A percentile compares a stretch with the other conserved stretches of the same genome.
phyloP scores from a whole-genome alignment of 2,888 invertebrate species.

The Caenorhabditis sp. region DNA sequence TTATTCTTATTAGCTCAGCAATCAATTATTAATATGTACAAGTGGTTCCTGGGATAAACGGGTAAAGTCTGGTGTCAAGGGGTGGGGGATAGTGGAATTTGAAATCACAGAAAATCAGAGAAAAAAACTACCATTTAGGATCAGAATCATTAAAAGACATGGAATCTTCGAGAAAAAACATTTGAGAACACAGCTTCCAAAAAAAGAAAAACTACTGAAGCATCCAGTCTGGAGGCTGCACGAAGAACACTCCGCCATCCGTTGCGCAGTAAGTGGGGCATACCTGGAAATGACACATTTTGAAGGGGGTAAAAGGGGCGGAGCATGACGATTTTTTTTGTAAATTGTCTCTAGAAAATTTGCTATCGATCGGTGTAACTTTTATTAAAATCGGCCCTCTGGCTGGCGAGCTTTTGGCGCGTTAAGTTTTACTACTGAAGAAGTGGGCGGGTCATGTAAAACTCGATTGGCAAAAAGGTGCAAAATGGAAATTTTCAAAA shows the following conservation, averaged over 20 bases:
- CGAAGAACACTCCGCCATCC: slow-evolving; percentile 83
- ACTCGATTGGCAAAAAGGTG: too few relatives aligned
- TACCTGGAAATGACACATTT: slow-evolving; percentile 64
- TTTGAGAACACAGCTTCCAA: not conserved
- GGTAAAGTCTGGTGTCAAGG: not conserved
- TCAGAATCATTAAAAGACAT: not conserved
- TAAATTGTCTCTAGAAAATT: not conserved
- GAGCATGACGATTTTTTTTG: too few relatives aligned
- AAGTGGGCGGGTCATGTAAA: too few relatives aligned
- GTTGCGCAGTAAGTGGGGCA: slow-evolving; percentile 83
- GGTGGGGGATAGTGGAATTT: not conserved
- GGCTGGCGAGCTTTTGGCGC: too few relatives aligned
- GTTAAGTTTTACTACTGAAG: too few relatives aligned
- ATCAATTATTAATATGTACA: too few relatives aligned
- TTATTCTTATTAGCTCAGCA: too few relatives aligned
- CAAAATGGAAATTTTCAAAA: too few relatives aligned
- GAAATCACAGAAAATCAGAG: not conserved
- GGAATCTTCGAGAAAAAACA: slow-evolving; percentile 9
- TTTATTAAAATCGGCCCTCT: not conserved
- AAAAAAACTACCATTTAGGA: not conserved
- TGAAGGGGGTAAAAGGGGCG: too few relatives aligned
- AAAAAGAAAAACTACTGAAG: slow-evolving; percentile 59
- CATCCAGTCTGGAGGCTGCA: slow-evolving; percentile 82
- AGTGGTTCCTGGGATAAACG: too few relatives aligned
- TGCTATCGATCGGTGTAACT: not conserved